Base-by-base conservation (phyloP, 2,797 vertebrate species). In the Enoplosus armatus region DNA sequence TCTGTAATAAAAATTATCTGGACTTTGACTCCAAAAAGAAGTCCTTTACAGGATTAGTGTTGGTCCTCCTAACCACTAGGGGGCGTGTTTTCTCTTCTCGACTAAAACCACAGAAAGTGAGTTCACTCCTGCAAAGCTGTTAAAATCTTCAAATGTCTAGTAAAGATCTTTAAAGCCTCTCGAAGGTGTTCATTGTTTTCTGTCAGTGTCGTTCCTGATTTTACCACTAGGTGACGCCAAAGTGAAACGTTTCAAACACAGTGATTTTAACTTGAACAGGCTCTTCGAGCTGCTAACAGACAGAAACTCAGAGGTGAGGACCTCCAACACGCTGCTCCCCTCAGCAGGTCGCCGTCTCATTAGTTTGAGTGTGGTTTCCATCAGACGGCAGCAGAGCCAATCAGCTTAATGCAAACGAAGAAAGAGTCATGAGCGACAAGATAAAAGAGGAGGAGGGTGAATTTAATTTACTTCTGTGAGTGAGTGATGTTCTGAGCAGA, bases 351-450 rank as follows among this genome's bases (percentile, higher is more conserved):
- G 6, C 4, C 0, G 31, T 69, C 33, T 59, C 22, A 27, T 51
- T 43, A 20, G 7, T 70, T 56, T 51, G 12, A 63, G 58, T 63
- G 64, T 47, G 16, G 24, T 48, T 59, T 73, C 55, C 48, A 62
- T 63, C 65, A 22, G 31, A 33, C 24, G 26, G 31, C 64, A 14
- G 63, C 58, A 4, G 54, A 75, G 56, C 72, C 66, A 63, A 79
- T 73, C 82, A 41, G 31, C 53, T 56, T 27, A 55, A 54, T 24
- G 70, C 60, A 70, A 73, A 65, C 63, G 72, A 22, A 69, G 39
- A 15, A 27, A 61, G 37, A 37, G 35, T 8, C 8, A 37, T 37
- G 35, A 39, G 47, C 4, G 24, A 51, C 29, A 12, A 48, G 69
- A 76, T 47, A 54, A 29, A 45, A 24, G 29, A 63, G 27, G 27